Conservation (phyloP, 2,797 vertebrate species). For the Hydrolagus colliei region DNA sequence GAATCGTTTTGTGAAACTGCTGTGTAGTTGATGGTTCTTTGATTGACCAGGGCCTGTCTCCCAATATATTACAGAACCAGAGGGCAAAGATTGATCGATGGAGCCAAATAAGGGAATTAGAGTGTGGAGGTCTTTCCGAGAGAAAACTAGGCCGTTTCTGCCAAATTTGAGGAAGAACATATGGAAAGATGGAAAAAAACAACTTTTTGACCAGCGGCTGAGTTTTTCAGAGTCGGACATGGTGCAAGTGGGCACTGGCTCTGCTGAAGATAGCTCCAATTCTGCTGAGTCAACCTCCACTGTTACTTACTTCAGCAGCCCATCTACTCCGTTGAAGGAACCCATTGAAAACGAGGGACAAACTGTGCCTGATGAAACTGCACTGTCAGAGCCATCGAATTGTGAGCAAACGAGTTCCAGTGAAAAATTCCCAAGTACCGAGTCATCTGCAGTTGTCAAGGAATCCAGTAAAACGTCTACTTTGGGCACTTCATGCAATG, state of each 20-base stretch:
- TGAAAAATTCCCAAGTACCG: background rate
- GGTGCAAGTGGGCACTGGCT: background rate
- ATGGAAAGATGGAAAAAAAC: background rate
- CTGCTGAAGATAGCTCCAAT: background rate
- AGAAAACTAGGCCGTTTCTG: background rate
- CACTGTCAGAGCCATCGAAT: background rate
- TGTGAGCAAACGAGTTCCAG: no score
- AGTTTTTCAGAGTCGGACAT: constrained; percentile 21
- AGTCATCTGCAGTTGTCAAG: background rate
- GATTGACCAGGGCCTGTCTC: background rate
- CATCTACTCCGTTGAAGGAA: constrained; percentile 1
- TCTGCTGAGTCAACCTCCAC: background rate
- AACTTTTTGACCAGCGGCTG: constrained; percentile 13
- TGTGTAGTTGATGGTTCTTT: background rate
- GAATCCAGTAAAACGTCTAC: background rate
- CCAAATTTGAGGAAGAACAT: background rate
- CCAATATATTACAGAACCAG: background rate
- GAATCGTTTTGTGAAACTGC: background rate
- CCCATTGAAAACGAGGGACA: background rate
- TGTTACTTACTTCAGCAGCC: constrained; percentile 17
- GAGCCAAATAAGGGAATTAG: constrained; percentile 2
- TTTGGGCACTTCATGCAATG: no score
- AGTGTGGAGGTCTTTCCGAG: background rate
- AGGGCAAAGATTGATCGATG: background rate
- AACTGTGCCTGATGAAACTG: background rate